Base-by-base conservation (phyloP, 2,888 invertebrate species). In the Drosophila parthenogenetica region DNA sequence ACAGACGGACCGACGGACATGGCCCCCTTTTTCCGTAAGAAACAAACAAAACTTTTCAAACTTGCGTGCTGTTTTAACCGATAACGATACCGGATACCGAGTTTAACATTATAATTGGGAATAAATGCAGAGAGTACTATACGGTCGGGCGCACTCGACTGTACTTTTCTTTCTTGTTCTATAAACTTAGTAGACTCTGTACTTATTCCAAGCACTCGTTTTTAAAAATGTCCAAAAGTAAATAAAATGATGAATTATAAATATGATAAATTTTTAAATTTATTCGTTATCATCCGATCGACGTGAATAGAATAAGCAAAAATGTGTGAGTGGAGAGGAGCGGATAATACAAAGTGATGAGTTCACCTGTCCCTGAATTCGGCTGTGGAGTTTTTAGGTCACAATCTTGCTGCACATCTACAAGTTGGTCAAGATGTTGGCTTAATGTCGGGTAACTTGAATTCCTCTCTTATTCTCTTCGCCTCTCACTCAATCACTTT, bases 401-500 rank as follows among this genome's bases (percentile, higher is more conserved):
- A 35, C 35, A 50, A 35, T 49, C 49, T 35, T 35, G 48, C 16
- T 11, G 29, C 16, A 48, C 29, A 48, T 48, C 48, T 48, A 19
- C 35, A 35, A 19, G 17, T 13, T 10, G 7, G 3, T 11, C 29
- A 14, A 46, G 14, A 29, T 10, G 25, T 3, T 46, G 8, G 8
- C 10, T 29, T 48, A 11, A 10, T 14, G 25, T 10, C 25, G 13
- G 25, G 19, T 45, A 22, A n/a, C 25, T 8, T 46, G 0, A 46
- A 10, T 48, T 48, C 25, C 16, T 32, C 48, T 32, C 48, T 16
- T 29, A 8, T 7, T 29, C 29, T 29, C 8, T 8, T 29, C 5
- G 35, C 13, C 35, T 35, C 35, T 35, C 35, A 49, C 49, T 49
- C 49, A 49, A 49, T 49, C 49, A 49, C 17, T 49, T 35, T n/a